Percentiles rank a stretch among this genome's conserved stretches.
phyloP scores from a whole-genome alignment of 2,113 vertebrate species.

The Mus pahari region DNA sequence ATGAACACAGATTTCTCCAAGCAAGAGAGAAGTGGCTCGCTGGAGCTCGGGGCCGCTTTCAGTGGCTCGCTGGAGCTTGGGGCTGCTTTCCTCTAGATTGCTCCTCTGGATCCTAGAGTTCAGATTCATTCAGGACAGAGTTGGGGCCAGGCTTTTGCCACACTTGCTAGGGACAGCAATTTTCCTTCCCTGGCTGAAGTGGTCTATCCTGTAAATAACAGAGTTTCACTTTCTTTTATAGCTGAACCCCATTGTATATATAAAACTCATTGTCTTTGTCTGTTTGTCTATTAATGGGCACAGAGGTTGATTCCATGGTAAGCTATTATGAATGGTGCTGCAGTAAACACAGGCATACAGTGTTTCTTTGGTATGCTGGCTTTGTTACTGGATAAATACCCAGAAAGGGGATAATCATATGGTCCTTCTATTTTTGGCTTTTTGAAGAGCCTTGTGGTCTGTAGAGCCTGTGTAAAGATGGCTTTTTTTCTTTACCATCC shows the following conservation, averaged over 20 bases:
- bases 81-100: conserved; percentile 14
- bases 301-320: not conserved
- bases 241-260: not conserved
- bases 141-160: not conserved
- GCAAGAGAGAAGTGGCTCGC: not conserved
- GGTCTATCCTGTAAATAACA: not conserved
- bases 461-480: not conserved
- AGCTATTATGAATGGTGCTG: not conserved
- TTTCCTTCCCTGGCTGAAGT: not conserved
- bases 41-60: not conserved
- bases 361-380: not conserved
- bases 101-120: conserved; percentile 71
- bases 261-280: not conserved
- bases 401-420: not conserved
- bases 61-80: not conserved
- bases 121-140: not conserved
- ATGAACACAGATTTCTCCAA: conserved; percentile 94
- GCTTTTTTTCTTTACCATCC: not conserved
- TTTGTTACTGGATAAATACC: not conserved
- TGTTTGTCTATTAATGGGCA: not conserved
- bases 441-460: not conserved
- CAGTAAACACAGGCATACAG: not conserved
- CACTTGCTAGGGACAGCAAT: not conserved
- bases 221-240: not conserved
- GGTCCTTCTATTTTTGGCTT: not conserved